These are phyloP conservation scores for Zosterops hypoxanthus DNA, from an alignment of 2,113 vertebrate species.

Conservation along the genomic window DNA sequence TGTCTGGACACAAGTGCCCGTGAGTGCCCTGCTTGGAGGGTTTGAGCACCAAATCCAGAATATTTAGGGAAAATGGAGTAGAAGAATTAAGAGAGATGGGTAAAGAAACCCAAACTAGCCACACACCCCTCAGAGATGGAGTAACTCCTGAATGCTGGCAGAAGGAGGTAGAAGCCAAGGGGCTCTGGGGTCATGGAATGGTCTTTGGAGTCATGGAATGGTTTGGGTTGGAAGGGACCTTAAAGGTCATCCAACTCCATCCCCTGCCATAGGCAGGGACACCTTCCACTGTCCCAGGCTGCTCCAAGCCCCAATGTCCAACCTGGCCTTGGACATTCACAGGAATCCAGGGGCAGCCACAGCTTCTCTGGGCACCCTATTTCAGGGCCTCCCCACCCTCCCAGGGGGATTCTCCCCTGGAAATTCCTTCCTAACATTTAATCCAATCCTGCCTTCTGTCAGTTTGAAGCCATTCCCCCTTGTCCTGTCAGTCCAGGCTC, in stretches of 20 bases:
- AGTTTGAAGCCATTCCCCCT: background rate
- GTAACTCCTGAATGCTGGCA: background rate
- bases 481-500: background rate
- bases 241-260: fast-evolving
- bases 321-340: background rate
- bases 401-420: background rate
- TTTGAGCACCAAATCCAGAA: background rate
- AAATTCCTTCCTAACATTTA: background rate
- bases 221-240: background rate
- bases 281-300: background rate
- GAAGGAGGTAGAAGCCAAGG: background rate
- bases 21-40: background rate
- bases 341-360: background rate
- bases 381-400: fast-evolving
- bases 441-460: fast-evolving
- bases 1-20: background rate
- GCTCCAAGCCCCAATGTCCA: background rate
- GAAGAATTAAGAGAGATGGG: background rate
- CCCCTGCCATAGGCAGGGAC: background rate
- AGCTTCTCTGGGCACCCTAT: background rate
- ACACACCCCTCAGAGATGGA: background rate
- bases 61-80: background rate
- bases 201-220: background rate
- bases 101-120: background rate
- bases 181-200: background rate